Percentiles rank a stretch among this genome's conserved stretches.
phyloP scores from a whole-genome alignment of 2,113 vertebrate species.

The Promerops cafer region DNA sequence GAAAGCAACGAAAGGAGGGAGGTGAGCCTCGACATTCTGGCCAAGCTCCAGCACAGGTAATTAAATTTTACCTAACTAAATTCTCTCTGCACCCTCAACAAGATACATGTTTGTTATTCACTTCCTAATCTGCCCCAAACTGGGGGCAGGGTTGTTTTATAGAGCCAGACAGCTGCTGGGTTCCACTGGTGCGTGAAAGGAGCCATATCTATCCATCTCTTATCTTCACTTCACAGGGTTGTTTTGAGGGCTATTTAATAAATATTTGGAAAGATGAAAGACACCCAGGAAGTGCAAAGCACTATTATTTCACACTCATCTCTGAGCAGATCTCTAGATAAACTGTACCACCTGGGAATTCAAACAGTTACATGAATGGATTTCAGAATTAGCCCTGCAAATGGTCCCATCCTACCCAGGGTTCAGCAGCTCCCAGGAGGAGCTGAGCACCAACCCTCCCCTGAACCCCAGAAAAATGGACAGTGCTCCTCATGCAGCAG shows the following conservation, averaged over 20 bases:
- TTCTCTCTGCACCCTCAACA: background rate
- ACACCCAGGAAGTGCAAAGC: background rate
- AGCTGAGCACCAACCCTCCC: background rate
- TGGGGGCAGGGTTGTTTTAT: background rate
- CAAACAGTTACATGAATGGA: background rate
- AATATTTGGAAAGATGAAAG: conserved; percentile 42
- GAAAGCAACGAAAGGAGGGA: background rate
- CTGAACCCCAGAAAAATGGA: background rate
- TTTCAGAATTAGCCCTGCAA: fast-evolving
- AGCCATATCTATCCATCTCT: background rate
- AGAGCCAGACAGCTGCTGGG: background rate
- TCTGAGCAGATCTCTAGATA: background rate
- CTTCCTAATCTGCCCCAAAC: conserved; percentile 23
- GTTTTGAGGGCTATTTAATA: conserved; percentile 36
- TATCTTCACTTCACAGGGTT: background rate
- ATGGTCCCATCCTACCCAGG: background rate
- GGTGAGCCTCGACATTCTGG: background rate
- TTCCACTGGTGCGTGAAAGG: background rate
- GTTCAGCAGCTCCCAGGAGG: background rate
- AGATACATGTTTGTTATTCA: conserved; percentile 2
- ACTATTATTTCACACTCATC: background rate
- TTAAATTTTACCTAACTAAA: conserved; percentile 27
- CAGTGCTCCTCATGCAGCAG: background rate
- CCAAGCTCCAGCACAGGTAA: conserved; percentile 2
- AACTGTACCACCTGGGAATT: background rate